Conservation (phyloP, 2,888 invertebrate genomes). For the Drosophila bunnanda region DNA sequence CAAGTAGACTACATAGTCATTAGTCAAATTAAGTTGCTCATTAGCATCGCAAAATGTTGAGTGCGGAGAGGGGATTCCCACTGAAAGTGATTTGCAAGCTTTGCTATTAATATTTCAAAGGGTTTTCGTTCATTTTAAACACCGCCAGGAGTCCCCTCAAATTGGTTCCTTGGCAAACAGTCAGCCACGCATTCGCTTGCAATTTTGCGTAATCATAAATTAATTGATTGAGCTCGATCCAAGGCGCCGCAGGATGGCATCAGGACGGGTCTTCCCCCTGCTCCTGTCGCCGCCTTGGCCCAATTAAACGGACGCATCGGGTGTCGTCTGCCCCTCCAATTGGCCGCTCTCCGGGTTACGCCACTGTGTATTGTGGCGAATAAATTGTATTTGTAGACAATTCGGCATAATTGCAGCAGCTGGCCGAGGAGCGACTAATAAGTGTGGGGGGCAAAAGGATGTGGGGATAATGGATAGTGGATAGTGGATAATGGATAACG, state of each 20-base stretch:
- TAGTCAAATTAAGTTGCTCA: background rate
- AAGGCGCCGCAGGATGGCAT: slow-evolving; percentile 63
- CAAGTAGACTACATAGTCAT: background rate
- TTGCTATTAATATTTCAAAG: background rate
- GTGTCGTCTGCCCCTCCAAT: slow-evolving; percentile 35
- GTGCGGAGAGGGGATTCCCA: background rate
- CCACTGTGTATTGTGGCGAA: slow-evolving; percentile 48
- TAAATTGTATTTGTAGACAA: slow-evolving; percentile 78
- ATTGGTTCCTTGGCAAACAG: background rate
- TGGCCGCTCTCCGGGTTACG: slow-evolving; percentile 34
- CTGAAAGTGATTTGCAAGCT: background rate
- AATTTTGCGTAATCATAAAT: slow-evolving; percentile 65
- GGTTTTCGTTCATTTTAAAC: background rate
- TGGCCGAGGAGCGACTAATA: slow-evolving; percentile 5
- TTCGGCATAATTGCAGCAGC: slow-evolving; percentile 74
- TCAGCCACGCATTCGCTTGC: slow-evolving; percentile 7
- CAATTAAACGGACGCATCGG: slow-evolving; percentile 45
- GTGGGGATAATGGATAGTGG: slow-evolving; percentile 18
- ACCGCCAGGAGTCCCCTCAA: background rate
- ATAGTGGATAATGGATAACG: slow-evolving; percentile 11
- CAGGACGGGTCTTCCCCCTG: slow-evolving; percentile 30
- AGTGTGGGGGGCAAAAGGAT: slow-evolving; percentile 25
- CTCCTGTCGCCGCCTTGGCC: background rate
- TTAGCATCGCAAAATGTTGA: background rate
- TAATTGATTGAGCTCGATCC: slow-evolving; percentile 73